These are phyloP conservation scores for Polypterus senegalus DNA, from an alignment of 2,113 vertebrate species.

Conservation along the genomic window DNA sequence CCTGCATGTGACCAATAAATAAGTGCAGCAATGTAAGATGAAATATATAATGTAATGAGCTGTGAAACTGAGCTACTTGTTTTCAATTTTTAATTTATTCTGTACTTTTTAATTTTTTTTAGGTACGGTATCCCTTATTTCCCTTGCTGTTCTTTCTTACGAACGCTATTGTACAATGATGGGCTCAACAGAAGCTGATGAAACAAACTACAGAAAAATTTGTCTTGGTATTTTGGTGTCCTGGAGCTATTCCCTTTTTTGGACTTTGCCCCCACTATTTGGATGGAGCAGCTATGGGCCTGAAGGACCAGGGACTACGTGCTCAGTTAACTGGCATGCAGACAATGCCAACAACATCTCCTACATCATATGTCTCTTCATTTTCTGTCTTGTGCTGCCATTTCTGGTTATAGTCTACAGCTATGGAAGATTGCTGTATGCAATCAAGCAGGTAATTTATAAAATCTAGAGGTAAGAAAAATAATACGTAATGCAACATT, in stretches of 20 bases:
- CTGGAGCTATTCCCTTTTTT: slow-evolving; percentile 59
- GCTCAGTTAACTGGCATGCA: slow-evolving; percentile 62
- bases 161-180: slow-evolving; percentile 63
- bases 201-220: slow-evolving; percentile 56
- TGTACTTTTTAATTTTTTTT: neutral
- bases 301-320: slow-evolving; percentile 62
- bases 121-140: slow-evolving; percentile 65
- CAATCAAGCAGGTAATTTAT: slow-evolving; percentile 55
- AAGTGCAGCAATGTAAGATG: neutral
- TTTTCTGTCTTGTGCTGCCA: slow-evolving; percentile 60
- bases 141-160: slow-evolving; percentile 62
- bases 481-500: no score
- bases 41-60: no score
- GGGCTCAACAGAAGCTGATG: slow-evolving; percentile 44
- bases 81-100: neutral
- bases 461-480: no score
- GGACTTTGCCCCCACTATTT: slow-evolving; percentile 56
- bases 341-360: slow-evolving; percentile 50
- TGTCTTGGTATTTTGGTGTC: slow-evolving; percentile 47
- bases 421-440: slow-evolving; percentile 54
- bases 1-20: neutral
- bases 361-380: slow-evolving; percentile 62
- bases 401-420: slow-evolving; percentile 58
- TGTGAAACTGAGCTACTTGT: no score
- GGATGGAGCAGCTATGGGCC: slow-evolving; percentile 65